Evolutionary conservation across 2,888 invertebrate genomes (phyloP).

Genomic region (Philonicus albiceps): DNA sequence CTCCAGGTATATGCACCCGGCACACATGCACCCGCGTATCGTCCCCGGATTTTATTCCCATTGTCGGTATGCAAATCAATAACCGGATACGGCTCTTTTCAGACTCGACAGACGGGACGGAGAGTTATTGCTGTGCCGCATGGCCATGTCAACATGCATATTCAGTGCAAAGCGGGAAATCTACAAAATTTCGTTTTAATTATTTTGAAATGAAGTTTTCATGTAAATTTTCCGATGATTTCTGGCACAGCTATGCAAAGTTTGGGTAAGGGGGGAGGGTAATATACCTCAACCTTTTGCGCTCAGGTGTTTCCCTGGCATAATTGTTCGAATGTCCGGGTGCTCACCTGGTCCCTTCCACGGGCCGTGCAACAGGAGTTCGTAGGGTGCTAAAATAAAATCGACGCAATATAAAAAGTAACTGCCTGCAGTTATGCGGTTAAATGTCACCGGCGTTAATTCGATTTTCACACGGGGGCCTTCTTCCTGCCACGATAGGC

Average conservation of each 20-base stretch:
- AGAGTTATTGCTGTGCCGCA: conserved; percentile 30
- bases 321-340: neutral
- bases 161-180: conserved; percentile 10
- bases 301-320: conserved; percentile 25
- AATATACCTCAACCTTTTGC: neutral
- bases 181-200: conserved; percentile 32
- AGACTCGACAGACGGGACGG: neutral
- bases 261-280: too few relatives aligned
- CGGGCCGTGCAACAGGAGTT: neutral
- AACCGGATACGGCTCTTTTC: conserved; percentile 38
- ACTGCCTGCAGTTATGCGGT: neutral
- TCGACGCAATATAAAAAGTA: neutral
- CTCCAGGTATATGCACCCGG: neutral
- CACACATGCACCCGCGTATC: neutral
- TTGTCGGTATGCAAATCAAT: conserved; percentile 43
- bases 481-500: neutral
- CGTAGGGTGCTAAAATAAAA: neutral
- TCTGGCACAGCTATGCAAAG: conserved; percentile 27
- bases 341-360: neutral
- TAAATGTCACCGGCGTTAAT: conserved; percentile 24
- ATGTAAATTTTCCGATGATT: conserved; percentile 39
- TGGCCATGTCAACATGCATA: conserved; percentile 38
- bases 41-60: neutral
- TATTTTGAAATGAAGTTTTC: conserved; percentile 34
- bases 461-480: conserved; percentile 33